Evolutionary conservation across 2,113 vertebrate species (phyloP), one percentile per base, ranked within the genome.

Genomic region (Aegithalos caudatus): DNA sequence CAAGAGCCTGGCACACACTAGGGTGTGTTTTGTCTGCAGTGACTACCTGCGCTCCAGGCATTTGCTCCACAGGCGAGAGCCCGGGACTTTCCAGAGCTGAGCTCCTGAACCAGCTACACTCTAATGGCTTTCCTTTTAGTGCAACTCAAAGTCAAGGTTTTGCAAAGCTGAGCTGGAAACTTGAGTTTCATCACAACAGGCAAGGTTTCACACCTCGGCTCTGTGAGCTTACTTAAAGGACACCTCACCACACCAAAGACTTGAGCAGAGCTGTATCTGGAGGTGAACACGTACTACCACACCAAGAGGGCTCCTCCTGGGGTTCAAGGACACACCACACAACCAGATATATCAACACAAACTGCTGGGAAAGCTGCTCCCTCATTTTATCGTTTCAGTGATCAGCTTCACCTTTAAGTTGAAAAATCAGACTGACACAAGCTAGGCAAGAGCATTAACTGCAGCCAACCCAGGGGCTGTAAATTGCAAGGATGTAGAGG

Each of bases 301-400:
- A 27, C 14, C 42, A 11, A 27, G 16, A 14, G 33, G 24, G 57
- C 71, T 92, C 28, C 65, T 80, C 58, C 66, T 16, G 54, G 3
- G 3, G 12, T 29, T 48, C 35, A 42, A 47, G 45, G 51, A 65
- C 2, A 53, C 17, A 58, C 58, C 37, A 38, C 53, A 18, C 53
- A 60, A 27, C 19, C 6, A 42, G 23, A n/a, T 3, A 47, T 28
- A 4, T 23, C 79, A 54, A 44, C 40, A 3, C 6, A 10, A 10
- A 78, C 61, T 7, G 0, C 66, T 37, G 28, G 61, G 24, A 86
- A 80, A 90, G 42, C 50, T 12, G 14, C 82, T 82, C 29, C 58
- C 42, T 65, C 25, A 13, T 38, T 47, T 50, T 35, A 47, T 0
- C 0, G 0, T 48, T 70, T 22, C 8, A 1, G 31, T 16, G 11